A percentile compares a stretch with the other conserved stretches of the same genome.
Conservation (phyloP, 2,797 vertebrate genomes). For the Anguilla megastoma region DNA sequence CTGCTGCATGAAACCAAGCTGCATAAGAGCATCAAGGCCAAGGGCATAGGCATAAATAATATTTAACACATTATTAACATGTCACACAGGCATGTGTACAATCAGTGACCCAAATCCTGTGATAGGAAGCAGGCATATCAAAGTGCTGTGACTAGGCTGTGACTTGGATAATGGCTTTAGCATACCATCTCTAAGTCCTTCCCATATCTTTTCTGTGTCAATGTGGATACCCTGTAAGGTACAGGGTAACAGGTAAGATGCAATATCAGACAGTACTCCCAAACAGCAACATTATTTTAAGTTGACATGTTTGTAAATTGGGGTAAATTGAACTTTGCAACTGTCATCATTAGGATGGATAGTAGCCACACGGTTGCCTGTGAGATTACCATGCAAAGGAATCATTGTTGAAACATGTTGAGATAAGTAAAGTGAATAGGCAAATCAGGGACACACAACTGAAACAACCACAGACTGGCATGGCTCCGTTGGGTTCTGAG, state of each 20-base stretch:
- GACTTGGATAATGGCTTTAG: not conserved
- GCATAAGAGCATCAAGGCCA: too few relatives aligned
- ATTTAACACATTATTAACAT: too few relatives aligned
- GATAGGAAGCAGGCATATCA: not conserved
- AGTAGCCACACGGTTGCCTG: not conserved
- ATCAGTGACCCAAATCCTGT: not conserved
- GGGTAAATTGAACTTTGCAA: not conserved
- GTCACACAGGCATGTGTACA: not conserved
- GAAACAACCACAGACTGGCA: not conserved
- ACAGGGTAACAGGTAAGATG: not conserved
- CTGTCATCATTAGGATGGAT: not conserved
- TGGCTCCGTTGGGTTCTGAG: constrained; percentile 15
- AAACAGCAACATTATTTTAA: not conserved
- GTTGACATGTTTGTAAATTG: not conserved
- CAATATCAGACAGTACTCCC: not conserved
- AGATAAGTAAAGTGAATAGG: not conserved
- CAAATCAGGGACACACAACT: not conserved
- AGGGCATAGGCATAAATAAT: too few relatives aligned
- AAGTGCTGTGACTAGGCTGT: not conserved
- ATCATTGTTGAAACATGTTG: not conserved
- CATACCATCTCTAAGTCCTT: not conserved
- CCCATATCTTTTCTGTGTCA: not conserved
- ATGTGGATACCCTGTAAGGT: not conserved
- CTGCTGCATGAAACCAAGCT: too few relatives aligned
- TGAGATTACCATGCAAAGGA: not conserved